phyloP scores from a whole-genome alignment of 2,888 invertebrate species.

The Tinea trinotella region DNA sequence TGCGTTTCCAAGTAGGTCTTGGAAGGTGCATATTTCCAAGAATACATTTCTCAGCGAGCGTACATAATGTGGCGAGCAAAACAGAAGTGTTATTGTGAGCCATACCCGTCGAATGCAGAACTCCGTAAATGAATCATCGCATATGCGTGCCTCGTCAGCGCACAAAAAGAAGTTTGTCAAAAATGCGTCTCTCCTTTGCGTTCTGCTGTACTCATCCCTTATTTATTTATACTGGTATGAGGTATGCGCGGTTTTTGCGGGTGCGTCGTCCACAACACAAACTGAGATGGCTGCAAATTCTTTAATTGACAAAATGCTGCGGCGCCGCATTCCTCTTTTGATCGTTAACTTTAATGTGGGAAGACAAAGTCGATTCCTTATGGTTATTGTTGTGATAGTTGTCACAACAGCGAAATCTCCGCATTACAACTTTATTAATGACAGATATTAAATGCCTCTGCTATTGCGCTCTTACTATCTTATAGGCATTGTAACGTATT shows the following conservation, averaged over 20 bases:
- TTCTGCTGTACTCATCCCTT: constrained; percentile 62
- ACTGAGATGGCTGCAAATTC: constrained; percentile 50
- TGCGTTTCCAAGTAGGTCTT: constrained; percentile 67
- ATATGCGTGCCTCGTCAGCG: constrained; percentile 64
- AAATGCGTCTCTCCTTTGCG: constrained; percentile 46
- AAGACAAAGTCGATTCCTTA: constrained; percentile 18
- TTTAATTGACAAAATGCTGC: constrained; percentile 64
- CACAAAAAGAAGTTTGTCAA: constrained; percentile 69
- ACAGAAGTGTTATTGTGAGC: constrained; percentile 51
- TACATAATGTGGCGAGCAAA: constrained; percentile 55
- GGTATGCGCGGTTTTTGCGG: constrained; percentile 59
- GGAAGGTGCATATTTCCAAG: constrained; percentile 68
- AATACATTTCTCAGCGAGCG: constrained; percentile 65
- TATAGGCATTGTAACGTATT: too few relatives aligned
- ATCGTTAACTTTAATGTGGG: constrained; percentile 49
- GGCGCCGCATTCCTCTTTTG: constrained; percentile 45
- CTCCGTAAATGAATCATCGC: constrained; percentile 70
- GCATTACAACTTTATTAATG: not conserved
- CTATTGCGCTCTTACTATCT: too few relatives aligned
- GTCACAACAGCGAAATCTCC: not conserved
- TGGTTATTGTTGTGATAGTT: constrained; percentile 12
- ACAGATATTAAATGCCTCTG: not conserved
- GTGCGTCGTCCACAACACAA: constrained; percentile 45
- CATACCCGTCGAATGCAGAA: constrained; percentile 58
- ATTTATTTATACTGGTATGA: constrained; percentile 70